Base-by-base conservation (phyloP, 2,113 vertebrate genomes). In the Coregonus clupeaformis region DNA sequence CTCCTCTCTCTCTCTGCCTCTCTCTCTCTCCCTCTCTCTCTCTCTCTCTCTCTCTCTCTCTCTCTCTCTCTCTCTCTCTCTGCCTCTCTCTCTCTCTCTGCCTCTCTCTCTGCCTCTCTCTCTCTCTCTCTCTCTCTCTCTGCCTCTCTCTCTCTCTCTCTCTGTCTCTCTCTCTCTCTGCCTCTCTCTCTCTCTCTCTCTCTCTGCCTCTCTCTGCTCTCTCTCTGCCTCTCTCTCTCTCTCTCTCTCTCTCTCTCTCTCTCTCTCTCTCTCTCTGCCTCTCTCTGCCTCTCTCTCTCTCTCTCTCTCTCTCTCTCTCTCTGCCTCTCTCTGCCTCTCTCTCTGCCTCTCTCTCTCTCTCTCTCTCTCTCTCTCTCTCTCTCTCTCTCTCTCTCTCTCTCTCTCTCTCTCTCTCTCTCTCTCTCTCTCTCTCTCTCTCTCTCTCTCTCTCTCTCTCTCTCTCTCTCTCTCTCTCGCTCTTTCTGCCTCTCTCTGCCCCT, bases 321-420 rank as follows among this genome's bases (percentile, higher is more conserved):
- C 83, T 74, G 77, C 80, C 75, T 75, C 63, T 81, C 32, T 36
- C 42, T 0, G n/a, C 22, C 1, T 69, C 68, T 14, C 68, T 69
- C 68, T 49, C 42, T 69, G n/a, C n/a, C 69, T 20, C 29, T 32
- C 62, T 22, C 1, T 11, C 22, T 11, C 62, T 25, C 22, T 22
- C 27, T 14, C 27, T 45, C 72, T 80, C 72, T 74, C 80, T 80
- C 74, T 79, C 78, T 73, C 79, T 77, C 84, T 83, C 78, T 84
- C 49, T 55, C 11, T 16, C 72, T 82, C 79, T 81, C 72, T 42
- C 27, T 59, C 69, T 32, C 22, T 25, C 60, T 62, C n/a, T 62
- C 22, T 18, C 14, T 62, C 18, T 60, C 22, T 25, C 3, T 18
- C 1, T 66, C 27, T 32, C 6, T 32, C 27, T 13, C 9, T 66